Evolutionary conservation across 1,140 invertebrate species (phyloP), one percentile per base, ranked within the genome.

Genomic region (Micrasema minimum): DNA sequence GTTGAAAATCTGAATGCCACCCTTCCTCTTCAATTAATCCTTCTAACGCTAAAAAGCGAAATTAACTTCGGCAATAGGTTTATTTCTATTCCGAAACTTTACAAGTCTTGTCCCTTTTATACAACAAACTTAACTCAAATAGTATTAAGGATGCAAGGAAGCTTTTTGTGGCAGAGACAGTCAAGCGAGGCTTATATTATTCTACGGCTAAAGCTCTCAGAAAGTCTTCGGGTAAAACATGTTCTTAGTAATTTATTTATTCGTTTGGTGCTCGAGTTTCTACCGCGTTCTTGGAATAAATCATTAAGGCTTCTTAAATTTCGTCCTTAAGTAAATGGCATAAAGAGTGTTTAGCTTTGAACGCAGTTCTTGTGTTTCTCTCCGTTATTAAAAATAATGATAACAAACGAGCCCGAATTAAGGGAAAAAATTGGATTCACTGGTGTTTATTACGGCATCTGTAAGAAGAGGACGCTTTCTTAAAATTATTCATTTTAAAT

Each of bases 61-160:
- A 20, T 3, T 1, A 45, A 51, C 10, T n/a, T 62, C 16, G 20
- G 23, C 22, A 62, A 62, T 62, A 26, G 43, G 20, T 62, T 62
- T 62, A 43, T 43, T 62, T 62, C 59, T 45, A 20, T 22, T 62
- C 59, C 12, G 9, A 35, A 57, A 57, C 53, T 57, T 57, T 57
- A 35, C 53, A 57, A 16, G 12, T 11, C n/a, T 6, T 14, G 7
- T 9, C 31, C 20, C n/a, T 37, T 38, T 57, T n/a, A 14, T 37
- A 14, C 26, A 57, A 23, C 7, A 57, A 57, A 57, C n/a, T 57
- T 65, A 65, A 65, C 35, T 50, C 45, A 65, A 50, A 65, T 35
- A 65, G 45, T 65, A 65, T 65, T 46, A 65, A 31, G 20, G 43
- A 65, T 65, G 43, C 61, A 65, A 48, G 61, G 35, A 65, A 46